Percentiles rank a stretch among this genome's conserved stretches.
Evolutionary conservation across 2,113 vertebrate species (phyloP).

Genomic region (Campylorhamphus procurvoides): DNA sequence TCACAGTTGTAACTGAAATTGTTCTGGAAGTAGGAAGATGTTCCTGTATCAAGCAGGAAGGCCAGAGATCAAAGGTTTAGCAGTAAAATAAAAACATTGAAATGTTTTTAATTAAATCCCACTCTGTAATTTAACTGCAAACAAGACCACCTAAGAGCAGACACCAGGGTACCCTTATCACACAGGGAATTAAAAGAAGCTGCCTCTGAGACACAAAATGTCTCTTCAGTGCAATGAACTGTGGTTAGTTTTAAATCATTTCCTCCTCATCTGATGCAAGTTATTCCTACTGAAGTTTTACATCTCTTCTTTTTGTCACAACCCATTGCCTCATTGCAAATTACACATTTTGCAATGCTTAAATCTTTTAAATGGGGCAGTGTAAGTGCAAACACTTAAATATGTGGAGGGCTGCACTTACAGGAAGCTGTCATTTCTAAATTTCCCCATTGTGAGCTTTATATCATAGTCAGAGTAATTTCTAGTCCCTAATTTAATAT

Average conservation of each 20-base stretch:
- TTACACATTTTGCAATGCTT: not conserved
- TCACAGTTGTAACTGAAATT: not conserved
- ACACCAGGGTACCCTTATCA: not conserved
- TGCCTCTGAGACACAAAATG: not conserved
- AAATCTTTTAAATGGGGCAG: not conserved
- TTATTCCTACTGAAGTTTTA: not conserved
- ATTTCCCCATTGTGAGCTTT: not conserved
- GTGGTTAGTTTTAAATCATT: not conserved
- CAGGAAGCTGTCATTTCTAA: not conserved
- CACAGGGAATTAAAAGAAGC: not conserved
- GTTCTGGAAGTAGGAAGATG: conserved; percentile 16
- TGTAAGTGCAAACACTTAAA: not conserved
- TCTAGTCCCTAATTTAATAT: not conserved
- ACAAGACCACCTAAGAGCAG: conserved; percentile 37
- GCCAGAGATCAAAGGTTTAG: conserved; percentile 22
- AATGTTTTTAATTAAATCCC: conserved; percentile 19
- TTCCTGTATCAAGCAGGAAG: not conserved
- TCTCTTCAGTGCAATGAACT: not conserved
- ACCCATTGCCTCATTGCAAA: not conserved
- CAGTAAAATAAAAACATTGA: conserved; percentile 45
- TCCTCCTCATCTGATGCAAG: not conserved
- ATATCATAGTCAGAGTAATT: rapidly evolving
- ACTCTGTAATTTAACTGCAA: conserved; percentile 38
- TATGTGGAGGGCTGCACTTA: not conserved
- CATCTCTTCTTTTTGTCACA: not conserved